Conservation (phyloP, 2,797 vertebrate species). For the Pseudomugil gertrudae region DNA sequence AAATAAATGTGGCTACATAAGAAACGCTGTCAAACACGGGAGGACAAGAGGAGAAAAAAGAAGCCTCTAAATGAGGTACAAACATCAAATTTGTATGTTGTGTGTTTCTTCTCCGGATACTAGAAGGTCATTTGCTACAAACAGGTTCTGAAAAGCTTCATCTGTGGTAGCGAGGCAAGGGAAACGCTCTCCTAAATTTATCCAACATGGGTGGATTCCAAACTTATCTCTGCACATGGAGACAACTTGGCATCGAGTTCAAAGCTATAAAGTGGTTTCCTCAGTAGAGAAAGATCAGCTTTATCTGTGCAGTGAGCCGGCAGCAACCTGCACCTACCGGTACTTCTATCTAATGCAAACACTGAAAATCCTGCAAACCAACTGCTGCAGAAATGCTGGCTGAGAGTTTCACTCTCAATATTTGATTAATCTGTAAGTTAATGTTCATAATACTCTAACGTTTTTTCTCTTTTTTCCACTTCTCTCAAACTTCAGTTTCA, state of each 20-base stretch:
- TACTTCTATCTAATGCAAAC: conserved; percentile 28
- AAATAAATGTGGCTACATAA: not conserved
- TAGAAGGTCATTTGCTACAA: too few species aligned
- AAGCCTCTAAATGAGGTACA: not conserved
- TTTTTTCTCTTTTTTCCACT: conserved; percentile 6
- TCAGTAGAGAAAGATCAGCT: conserved; percentile 27
- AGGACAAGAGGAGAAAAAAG: conserved; percentile 21
- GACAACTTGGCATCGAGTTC: conserved; percentile 41
- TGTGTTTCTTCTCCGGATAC: conserved; percentile 27
- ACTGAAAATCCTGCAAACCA: conserved; percentile 8
- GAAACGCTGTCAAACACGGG: conserved; percentile 30
- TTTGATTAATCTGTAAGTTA: conserved; percentile 19
- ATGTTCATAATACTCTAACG: not conserved
- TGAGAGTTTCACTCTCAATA: conserved; percentile 6
- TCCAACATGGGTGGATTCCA: conserved; percentile 55
- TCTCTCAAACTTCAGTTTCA: not conserved
- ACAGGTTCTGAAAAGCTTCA: not conserved
- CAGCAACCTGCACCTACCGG: conserved; percentile 29
- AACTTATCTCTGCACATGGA: conserved; percentile 33
- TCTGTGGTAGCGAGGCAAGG: conserved; percentile 30
- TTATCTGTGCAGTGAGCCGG: conserved; percentile 37
- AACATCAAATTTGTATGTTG: conserved; percentile 5
- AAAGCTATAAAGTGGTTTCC: conserved; percentile 46
- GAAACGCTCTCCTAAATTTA: conserved; percentile 46
- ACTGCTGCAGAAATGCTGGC: not conserved